Conservation (phyloP, 2,113 vertebrate genomes). For the Cynoglossus semilaevis region DNA sequence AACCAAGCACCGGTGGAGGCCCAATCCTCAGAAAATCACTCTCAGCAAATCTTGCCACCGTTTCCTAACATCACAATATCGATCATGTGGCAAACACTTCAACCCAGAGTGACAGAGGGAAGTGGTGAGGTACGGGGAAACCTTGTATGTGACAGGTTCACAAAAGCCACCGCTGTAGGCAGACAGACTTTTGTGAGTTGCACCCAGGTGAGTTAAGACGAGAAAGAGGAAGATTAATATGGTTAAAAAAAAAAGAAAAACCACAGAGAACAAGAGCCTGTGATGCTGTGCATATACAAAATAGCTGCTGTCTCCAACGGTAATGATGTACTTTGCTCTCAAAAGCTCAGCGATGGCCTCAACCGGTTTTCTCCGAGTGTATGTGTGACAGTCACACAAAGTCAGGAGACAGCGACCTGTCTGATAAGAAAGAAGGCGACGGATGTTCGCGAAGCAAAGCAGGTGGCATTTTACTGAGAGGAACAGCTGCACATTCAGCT, state of each 20-base stretch:
- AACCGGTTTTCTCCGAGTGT: conserved; percentile 50
- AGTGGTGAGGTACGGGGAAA: conserved; percentile 26
- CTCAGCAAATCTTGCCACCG: conserved; percentile 47
- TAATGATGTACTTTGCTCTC: conserved; percentile 64
- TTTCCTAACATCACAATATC: conserved; percentile 53
- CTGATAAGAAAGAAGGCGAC: conserved; percentile 73
- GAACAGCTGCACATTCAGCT: conserved; percentile 95
- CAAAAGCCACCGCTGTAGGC: conserved; percentile 57
- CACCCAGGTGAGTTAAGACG: conserved; percentile 54
- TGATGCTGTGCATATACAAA: conserved; percentile 67
- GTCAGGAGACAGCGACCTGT: conserved; percentile 90
- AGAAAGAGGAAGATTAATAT: conserved; percentile 41
- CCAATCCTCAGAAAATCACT: conserved; percentile 24
- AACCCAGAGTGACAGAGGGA: conserved; percentile 30
- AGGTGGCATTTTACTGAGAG: conserved; percentile 86
- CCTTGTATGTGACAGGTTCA: conserved; percentile 50
- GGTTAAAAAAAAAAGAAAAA: conserved; percentile 11
- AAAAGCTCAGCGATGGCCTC: conserved; percentile 60
- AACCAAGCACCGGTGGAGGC: conserved; percentile 27
- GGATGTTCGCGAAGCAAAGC: conserved; percentile 66
- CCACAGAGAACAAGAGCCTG: conserved; percentile 33
- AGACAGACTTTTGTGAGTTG: conserved; percentile 47
- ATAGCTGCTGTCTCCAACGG: conserved; percentile 67
- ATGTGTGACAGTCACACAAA: conserved; percentile 89
- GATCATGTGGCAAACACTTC: conserved; percentile 62